A percentile compares a stretch with the other conserved stretches of the same genome.
These are phyloP conservation scores for Xestia xanthographa DNA, from an alignment of 2,888 invertebrate species.

Conservation along the genomic window DNA sequence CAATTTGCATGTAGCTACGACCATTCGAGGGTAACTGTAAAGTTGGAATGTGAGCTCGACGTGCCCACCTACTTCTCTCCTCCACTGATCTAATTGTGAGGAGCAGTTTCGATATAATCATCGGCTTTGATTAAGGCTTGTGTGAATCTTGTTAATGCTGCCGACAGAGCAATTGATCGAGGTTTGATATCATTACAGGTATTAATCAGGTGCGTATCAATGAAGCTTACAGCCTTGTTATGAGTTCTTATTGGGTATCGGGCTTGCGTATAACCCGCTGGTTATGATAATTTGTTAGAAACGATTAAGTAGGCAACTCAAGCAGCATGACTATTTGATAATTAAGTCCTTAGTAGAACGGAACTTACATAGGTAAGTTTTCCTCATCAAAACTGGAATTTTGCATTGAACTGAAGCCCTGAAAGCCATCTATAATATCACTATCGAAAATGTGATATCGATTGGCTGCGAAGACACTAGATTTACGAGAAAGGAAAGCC, in stretches of 20 bases:
- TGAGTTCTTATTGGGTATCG: background rate
- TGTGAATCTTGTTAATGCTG: slow-evolving; percentile 41
- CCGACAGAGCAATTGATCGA: slow-evolving; percentile 16
- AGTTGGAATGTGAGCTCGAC: slow-evolving; percentile 79
- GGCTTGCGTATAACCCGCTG: background rate
- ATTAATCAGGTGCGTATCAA: slow-evolving; percentile 27
- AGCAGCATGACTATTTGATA: background rate
- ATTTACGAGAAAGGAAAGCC: slow-evolving; percentile 29
- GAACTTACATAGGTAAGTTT: background rate
- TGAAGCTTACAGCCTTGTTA: slow-evolving; percentile 15
- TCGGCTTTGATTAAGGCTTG: slow-evolving; percentile 56
- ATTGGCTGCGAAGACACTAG: background rate
- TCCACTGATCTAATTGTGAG: slow-evolving; percentile 75
- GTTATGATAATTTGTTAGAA: background rate
- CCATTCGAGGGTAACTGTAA: slow-evolving; percentile 81
- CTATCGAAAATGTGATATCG: slow-evolving; percentile 13
- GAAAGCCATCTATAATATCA: slow-evolving; percentile 8
- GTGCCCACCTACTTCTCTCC: slow-evolving; percentile 77
- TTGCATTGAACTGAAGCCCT: background rate
- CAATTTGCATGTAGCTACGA: slow-evolving; percentile 83
- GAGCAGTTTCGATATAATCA: slow-evolving; percentile 66
- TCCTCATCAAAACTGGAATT: background rate
- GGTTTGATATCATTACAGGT: slow-evolving; percentile 32
- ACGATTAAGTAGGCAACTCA: background rate
- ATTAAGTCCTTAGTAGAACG: background rate